Evolutionary conservation across 2,113 vertebrate species (phyloP).

Genomic region (Corythoichthys intestinalis): DNA sequence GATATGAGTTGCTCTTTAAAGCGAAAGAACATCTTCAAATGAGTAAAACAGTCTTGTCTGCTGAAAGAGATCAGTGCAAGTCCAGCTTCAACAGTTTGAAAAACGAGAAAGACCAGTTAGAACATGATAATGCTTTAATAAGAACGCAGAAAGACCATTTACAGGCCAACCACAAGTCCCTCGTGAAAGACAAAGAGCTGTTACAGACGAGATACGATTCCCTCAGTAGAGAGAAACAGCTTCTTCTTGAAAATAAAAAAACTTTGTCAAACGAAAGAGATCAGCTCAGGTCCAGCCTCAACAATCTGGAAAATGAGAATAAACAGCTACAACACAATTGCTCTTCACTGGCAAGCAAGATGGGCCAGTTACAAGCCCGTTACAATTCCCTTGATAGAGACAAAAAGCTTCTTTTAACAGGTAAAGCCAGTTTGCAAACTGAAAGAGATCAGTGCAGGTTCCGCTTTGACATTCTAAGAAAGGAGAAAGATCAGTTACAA

Average conservation of each 20-base stretch:
- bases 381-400: slow-evolving; percentile 5
- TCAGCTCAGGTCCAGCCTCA: neutral
- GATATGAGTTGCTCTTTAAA: too few relatives aligned
- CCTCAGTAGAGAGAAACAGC: neutral
- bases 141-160: slow-evolving; percentile 19
- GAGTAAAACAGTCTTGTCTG: too few relatives aligned
- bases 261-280: neutral
- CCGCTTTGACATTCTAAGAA: slow-evolving; percentile 6
- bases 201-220: neutral
- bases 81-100: slow-evolving; percentile 1
- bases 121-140: slow-evolving; percentile 11
- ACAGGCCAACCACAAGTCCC: neutral
- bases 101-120: neutral
- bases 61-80: neutral
- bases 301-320: neutral
- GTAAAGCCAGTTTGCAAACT: neutral
- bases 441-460: neutral
- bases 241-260: neutral
- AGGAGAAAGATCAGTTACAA: neutral
- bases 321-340: slow-evolving; percentile 2
- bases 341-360: neutral
- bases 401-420: neutral
- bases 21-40: too few relatives aligned
- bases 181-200: neutral
- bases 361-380: neutral